A percentile compares a stretch with the other conserved stretches of the same genome.
phyloP scores from a whole-genome alignment of 37 sponge, comb jelly and placozoan species.

The Geodia barretti region DNA sequence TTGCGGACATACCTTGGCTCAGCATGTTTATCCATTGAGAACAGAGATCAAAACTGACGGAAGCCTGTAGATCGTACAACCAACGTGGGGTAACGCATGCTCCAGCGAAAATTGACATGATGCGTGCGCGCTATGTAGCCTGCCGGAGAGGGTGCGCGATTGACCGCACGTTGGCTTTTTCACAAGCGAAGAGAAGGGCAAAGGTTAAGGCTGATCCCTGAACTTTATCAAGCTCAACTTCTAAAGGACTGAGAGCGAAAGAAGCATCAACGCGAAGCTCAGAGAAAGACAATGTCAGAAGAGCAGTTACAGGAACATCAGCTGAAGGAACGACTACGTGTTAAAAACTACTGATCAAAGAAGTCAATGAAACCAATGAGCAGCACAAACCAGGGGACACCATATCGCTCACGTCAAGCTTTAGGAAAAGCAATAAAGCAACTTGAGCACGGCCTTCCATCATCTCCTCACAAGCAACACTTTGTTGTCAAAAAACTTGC shows the following conservation, averaged over 20 bases:
- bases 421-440: neutral
- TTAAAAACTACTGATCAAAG: slow-evolving; percentile 14
- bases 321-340: slow-evolving; percentile 18
- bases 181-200: slow-evolving; percentile 18
- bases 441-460: neutral
- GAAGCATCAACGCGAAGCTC: slow-evolving; percentile 18
- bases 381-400: slow-evolving; percentile 23
- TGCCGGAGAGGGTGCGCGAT: too few species aligned
- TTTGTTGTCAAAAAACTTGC: neutral
- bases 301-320: slow-evolving; percentile 26
- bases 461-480: neutral
- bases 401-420: neutral
- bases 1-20: too few species aligned
- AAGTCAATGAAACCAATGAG: slow-evolving; percentile 12
- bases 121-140: too few species aligned
- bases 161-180: too few species aligned
- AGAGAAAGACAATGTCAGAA: slow-evolving; percentile 23
- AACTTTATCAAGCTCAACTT: slow-evolving; percentile 23
- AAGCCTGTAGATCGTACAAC: too few species aligned
- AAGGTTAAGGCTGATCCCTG: slow-evolving; percentile 28
- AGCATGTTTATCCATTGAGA: too few species aligned
- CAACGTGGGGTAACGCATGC: too few species aligned
- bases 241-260: slow-evolving; percentile 2
- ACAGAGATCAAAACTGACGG: too few species aligned
- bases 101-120: too few species aligned